Evolutionary conservation across 2,888 invertebrate species (phyloP).

Genomic region (Bembecia ichneumoniformis): DNA sequence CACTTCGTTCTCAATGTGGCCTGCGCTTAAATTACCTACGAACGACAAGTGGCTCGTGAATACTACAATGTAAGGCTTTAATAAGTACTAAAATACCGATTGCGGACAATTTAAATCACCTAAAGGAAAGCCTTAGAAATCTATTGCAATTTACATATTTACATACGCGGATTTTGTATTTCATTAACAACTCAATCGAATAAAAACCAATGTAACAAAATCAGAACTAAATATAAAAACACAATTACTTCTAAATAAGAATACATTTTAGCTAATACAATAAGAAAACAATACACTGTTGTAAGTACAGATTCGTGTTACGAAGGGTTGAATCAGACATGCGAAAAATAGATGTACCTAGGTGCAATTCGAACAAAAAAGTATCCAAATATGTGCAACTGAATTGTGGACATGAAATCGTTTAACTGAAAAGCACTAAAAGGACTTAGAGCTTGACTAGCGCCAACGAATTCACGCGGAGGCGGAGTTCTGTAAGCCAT

Average conservation of each 20-base stretch:
- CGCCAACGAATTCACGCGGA: constrained; percentile 20
- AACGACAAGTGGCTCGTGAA: not conserved
- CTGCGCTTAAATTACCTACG: not conserved
- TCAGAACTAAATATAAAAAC: not conserved
- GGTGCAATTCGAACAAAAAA: too few species aligned
- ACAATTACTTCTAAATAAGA: not conserved
- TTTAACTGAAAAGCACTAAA: constrained; percentile 7
- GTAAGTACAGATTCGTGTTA: too few species aligned
- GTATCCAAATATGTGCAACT: too few species aligned
- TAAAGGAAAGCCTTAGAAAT: constrained; percentile 11
- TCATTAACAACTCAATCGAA: constrained; percentile 4
- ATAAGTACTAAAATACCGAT: not conserved
- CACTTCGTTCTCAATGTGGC: too few species aligned
- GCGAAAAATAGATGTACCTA: too few species aligned
- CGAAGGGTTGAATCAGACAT: too few species aligned
- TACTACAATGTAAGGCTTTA: not conserved
- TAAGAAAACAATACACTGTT: too few species aligned
- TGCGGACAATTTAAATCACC: not conserved
- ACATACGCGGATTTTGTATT: constrained; percentile 17
- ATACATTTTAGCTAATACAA: too few species aligned
- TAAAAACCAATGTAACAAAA: constrained; percentile 3
- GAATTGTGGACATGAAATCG: too few species aligned
- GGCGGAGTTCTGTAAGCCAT: too few species aligned
- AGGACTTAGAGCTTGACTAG: constrained; percentile 47
- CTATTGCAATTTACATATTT: constrained; percentile 34